Conservation (phyloP, 2,113 vertebrate species). For the Campylomormyrus tamandua region DNA sequence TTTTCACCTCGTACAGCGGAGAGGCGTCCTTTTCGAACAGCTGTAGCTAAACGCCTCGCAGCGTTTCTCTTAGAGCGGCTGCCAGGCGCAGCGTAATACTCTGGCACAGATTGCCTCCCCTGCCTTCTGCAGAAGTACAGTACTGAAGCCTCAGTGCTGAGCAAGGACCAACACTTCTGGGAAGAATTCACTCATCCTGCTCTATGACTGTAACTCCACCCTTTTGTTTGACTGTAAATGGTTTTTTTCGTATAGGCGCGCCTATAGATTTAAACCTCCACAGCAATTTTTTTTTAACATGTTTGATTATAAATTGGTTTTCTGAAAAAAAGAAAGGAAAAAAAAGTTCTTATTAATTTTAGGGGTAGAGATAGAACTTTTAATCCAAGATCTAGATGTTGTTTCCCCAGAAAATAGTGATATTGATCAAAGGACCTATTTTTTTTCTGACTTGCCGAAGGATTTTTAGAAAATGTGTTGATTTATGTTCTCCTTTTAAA, state of each 20-base stretch:
- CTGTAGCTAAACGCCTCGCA: not conserved
- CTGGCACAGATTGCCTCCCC: not conserved
- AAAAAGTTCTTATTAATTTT: not conserved
- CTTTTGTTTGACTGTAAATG: not conserved
- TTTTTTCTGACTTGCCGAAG: not conserved
- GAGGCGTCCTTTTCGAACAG: not conserved
- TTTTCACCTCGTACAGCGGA: not conserved
- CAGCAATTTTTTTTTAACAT: not conserved
- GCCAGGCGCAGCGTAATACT: not conserved
- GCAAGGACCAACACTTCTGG: conserved; percentile 43
- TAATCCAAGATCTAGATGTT: not conserved
- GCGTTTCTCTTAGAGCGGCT: not conserved
- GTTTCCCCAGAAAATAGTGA: not conserved
- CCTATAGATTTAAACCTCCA: not conserved
- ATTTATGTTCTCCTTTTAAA: conserved; percentile 2
- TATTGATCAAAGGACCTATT: not conserved
- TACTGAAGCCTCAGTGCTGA: not conserved
- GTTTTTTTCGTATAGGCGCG: not conserved
- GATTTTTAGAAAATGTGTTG: not conserved
- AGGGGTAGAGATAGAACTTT: not conserved
- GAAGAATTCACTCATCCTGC: conserved; percentile 27
- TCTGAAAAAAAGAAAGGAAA: not conserved
- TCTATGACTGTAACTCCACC: not conserved
- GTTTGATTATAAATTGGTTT: not conserved
- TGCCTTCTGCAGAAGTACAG: not conserved